Percentiles rank a stretch among this genome's conserved stretches.
Evolutionary conservation across 2,113 vertebrate genomes (phyloP).

Genomic region (Dromiciops gliroides): DNA sequence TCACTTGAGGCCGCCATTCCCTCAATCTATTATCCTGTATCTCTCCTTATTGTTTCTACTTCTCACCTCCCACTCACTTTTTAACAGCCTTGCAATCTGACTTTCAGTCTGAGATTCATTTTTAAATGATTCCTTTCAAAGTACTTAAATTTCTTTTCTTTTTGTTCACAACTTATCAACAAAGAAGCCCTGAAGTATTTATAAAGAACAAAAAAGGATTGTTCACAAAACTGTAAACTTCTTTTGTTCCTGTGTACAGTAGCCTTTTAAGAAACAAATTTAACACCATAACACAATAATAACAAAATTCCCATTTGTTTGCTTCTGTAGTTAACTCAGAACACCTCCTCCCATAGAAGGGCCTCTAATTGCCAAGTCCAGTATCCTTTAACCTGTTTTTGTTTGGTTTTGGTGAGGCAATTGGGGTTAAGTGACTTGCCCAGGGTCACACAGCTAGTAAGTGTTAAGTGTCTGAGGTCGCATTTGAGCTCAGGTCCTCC

Average conservation of each 20-base stretch:
- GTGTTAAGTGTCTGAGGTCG: too few species aligned
- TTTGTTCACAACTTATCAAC: not conserved
- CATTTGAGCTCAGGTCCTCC: too few species aligned
- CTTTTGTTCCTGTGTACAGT: not conserved
- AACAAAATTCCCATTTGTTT: not conserved
- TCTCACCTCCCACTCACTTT: not conserved
- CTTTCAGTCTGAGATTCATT: not conserved
- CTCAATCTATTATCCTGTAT: not conserved
- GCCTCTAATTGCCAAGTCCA: not conserved
- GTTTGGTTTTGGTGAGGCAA: too few species aligned
- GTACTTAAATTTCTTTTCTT: not conserved
- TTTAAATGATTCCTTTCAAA: not conserved
- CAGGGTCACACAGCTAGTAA: too few species aligned
- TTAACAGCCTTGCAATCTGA: not conserved
- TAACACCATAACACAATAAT: not conserved
- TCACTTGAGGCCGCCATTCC: not conserved
- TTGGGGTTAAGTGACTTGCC: too few species aligned
- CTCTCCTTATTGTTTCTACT: not conserved
- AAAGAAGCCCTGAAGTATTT: not conserved
- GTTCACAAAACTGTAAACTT: not conserved
- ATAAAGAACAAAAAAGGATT: not conserved
- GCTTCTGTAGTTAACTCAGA: not conserved
- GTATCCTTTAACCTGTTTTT: not conserved
- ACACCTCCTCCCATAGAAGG: not conserved
- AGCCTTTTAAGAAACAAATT: not conserved